These are phyloP conservation scores for Choristoneura fumiferana DNA, from an alignment of 1,140 invertebrate species.

Conservation along the genomic window DNA sequence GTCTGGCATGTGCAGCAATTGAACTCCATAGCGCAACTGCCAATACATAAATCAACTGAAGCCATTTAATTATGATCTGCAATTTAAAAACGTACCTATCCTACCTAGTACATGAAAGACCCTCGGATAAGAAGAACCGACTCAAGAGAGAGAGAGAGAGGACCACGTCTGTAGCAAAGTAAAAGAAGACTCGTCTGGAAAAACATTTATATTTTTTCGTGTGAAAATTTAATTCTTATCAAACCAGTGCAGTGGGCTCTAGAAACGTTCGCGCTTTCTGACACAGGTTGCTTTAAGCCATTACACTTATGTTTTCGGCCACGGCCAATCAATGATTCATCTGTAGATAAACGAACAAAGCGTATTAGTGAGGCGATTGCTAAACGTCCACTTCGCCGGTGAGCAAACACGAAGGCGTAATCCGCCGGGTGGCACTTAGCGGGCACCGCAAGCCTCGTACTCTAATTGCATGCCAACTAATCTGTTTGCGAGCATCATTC, in stretches of 20 bases:
- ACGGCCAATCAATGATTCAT: slow-evolving; percentile 49
- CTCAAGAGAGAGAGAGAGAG: too few relatives aligned
- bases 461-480: slow-evolving; percentile 71
- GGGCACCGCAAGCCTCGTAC: slow-evolving; percentile 60
- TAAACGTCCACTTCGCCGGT: slow-evolving; percentile 64
- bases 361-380: slow-evolving; percentile 59
- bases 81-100: too few relatives aligned
- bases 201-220: too few relatives aligned
- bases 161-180: too few relatives aligned
- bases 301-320: background rate
- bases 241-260: too few relatives aligned
- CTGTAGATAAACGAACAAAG: slow-evolving; percentile 38
- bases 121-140: too few relatives aligned
- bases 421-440: slow-evolving; percentile 70
- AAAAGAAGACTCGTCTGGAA: too few relatives aligned
- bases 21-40: background rate
- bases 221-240: too few relatives aligned
- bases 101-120: too few relatives aligned
- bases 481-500: slow-evolving; percentile 67
- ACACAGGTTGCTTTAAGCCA: background rate
- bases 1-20: slow-evolving; percentile 14
- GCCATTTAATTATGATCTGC: too few relatives aligned
- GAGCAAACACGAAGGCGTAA: slow-evolving; percentile 71
- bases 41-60: background rate
- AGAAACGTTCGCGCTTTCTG: too few relatives aligned